Conservation (phyloP, 2,797 vertebrate genomes). For the Todus mexicanus region DNA sequence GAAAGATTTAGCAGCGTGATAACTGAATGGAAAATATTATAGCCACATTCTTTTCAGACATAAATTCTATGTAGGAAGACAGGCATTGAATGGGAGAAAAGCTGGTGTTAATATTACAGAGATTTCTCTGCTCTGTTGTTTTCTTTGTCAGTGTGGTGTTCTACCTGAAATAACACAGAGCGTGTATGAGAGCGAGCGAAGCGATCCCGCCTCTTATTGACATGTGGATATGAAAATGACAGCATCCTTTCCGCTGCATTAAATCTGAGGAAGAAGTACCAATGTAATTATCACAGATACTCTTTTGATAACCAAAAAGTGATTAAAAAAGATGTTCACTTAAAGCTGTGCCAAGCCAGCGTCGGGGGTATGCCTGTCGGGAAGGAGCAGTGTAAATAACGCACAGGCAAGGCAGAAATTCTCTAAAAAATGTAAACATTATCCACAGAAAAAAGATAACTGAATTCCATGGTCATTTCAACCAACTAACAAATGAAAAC, state of each 20-base stretch:
- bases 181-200: background rate
- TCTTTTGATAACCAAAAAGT: background rate
- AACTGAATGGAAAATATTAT: constrained; percentile 39
- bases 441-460: constrained; percentile 5
- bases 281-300: background rate
- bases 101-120: background rate
- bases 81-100: background rate
- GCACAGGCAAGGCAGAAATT: background rate
- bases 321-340: background rate
- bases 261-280: background rate
- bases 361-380: background rate
- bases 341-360: background rate
- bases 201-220: background rate
- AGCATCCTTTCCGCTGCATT: background rate
- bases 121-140: background rate
- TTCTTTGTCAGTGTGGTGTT: background rate
- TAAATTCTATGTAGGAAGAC: background rate
- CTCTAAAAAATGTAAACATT: background rate
- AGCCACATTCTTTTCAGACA: constrained; percentile 2
- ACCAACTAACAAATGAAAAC: constrained; percentile 1
- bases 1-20: background rate
- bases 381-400: background rate
- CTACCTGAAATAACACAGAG: background rate
- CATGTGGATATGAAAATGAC: background rate
- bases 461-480: background rate